phyloP scores from a whole-genome alignment of 2,888 invertebrate species.

The Leptura quadrifasciata region DNA sequence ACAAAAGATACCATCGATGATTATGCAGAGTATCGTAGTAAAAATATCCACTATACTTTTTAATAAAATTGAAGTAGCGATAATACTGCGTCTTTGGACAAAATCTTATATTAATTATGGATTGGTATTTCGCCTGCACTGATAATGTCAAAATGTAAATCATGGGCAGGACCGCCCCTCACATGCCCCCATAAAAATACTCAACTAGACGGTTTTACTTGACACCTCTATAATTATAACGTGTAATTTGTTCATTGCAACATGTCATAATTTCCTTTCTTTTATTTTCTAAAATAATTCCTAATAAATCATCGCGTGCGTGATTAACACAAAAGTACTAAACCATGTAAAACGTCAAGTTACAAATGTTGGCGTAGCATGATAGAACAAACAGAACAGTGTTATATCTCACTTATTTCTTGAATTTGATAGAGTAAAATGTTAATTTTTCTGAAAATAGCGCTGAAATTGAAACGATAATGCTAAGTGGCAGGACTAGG shows the following conservation, averaged over 20 bases:
- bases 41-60: too few relatives aligned
- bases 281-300: constrained; percentile 27
- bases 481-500: constrained; percentile 36
- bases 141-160: not conserved
- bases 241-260: not conserved
- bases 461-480: constrained; percentile 44
- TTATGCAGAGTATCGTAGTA: too few relatives aligned
- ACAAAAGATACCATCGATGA: too few relatives aligned
- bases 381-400: constrained; percentile 46
- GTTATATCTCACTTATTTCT: constrained; percentile 47
- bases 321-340: constrained; percentile 49
- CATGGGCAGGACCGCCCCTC: not conserved
- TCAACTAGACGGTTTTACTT: not conserved
- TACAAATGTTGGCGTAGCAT: constrained; percentile 51
- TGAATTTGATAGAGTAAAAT: constrained; percentile 45
- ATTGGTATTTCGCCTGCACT: not conserved
- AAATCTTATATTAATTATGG: not conserved
- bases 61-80: too few relatives aligned
- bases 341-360: constrained; percentile 53
- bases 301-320: constrained; percentile 46
- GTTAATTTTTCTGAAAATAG: constrained; percentile 45
- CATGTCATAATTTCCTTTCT: constrained; percentile 34
- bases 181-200: not conserved
- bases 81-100: too few relatives aligned
- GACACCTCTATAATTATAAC: not conserved